These are phyloP conservation scores for Zaprionus vittiger DNA, from an alignment of 1,140 invertebrate species.

Conservation along the genomic window DNA sequence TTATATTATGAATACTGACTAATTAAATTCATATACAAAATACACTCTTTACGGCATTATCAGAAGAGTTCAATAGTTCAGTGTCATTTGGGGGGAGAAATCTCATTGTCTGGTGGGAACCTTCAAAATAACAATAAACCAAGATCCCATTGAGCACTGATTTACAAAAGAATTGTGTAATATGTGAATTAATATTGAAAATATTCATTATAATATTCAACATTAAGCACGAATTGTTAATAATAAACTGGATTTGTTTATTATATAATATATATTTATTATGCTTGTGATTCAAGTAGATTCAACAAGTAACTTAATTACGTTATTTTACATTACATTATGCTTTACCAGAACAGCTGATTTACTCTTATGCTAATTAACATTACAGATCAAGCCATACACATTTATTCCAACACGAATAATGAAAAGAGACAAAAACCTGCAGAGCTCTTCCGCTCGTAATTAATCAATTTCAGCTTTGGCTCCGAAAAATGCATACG, in stretches of 20 bases:
- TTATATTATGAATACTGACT: not conserved
- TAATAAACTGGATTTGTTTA: too few relatives aligned
- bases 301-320: too few relatives aligned
- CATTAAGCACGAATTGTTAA: constrained; percentile 9
- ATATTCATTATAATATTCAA: constrained; percentile 63
- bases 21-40: constrained; percentile 1
- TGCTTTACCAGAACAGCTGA: too few relatives aligned
- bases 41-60: not conserved
- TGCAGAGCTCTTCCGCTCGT: constrained; percentile 64
- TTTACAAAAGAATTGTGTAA: constrained; percentile 44
- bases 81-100: constrained; percentile 53
- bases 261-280: too few relatives aligned
- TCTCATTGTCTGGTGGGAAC: constrained; percentile 25
- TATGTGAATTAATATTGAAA: constrained; percentile 33
- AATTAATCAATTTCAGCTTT: constrained; percentile 74
- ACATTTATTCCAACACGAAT: too few relatives aligned
- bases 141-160: constrained; percentile 31
- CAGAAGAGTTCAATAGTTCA: constrained; percentile 44
- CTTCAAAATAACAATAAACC: constrained; percentile 57
- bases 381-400: too few relatives aligned
- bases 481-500: constrained; percentile 56
- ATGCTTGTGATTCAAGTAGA: too few relatives aligned
- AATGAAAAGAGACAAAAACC: not conserved
- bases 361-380: too few relatives aligned
- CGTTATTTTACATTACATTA: too few relatives aligned